Base-by-base conservation (phyloP, 2,797 vertebrate genomes). In the Taenioides sp. region DNA sequence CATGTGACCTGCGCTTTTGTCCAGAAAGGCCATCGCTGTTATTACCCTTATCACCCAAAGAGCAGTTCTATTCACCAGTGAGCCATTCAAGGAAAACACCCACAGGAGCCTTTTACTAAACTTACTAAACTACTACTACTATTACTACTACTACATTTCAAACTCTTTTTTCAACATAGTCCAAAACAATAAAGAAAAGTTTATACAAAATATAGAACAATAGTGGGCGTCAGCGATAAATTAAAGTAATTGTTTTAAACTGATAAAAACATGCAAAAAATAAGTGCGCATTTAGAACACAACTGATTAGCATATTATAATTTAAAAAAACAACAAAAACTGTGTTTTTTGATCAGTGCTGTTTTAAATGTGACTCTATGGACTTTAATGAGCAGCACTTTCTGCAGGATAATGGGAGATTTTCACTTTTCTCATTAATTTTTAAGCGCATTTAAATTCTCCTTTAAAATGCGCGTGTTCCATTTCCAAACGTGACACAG, bases 1-100 rank as follows among this genome's bases (percentile, higher is more conserved):
- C 71, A 61, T 62, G 62, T 65, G 37, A 64, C 67, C 47, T 58
- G 16, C 31, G 67, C 67, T 70, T 43, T 70, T 74, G 27, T 54
- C 54, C 47, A 52, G 65, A 54, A 54, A 66, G 47, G 25, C 64
- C 62, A 64, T 50, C 14, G 64, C 43, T 9, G 25, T 66, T 66
- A 66, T 66, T 66, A 31, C 65, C 47, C 65, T 66, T 66, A 66
- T 66, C 65, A 66, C 25, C 64, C 23, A 31, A 54, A 65, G 63
- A 65, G 63, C 63, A 47, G 27, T 23, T 27, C 23, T 18, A 49
- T 65, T 49, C 49, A 54, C 25, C 25, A 49, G 63, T 65, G 5
- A 49, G 23, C 40, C 14, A 66, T 66, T 66, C 43, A 66, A 22
- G 47, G 49, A 20, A 49, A 17, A 50, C 27, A 31, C 17, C 10